phyloP scores from a whole-genome alignment of 2,888 invertebrate species.

The Nemotelus pantherinus region DNA sequence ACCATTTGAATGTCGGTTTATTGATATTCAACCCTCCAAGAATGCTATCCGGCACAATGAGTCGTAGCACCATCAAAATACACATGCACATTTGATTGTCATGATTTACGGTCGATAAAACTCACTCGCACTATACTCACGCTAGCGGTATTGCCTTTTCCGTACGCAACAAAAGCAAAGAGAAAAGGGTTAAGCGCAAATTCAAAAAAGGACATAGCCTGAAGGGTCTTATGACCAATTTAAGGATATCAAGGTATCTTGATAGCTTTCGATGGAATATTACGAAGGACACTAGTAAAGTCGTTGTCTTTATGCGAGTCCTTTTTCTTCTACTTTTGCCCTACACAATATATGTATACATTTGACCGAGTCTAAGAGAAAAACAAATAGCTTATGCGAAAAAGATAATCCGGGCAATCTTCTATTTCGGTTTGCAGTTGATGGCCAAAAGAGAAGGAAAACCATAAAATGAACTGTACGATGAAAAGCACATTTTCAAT shows the following conservation, averaged over 20 bases:
- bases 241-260: slow-evolving; percentile 43
- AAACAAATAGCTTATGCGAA: slow-evolving; percentile 22
- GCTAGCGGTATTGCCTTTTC: background rate
- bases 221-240: slow-evolving; percentile 39
- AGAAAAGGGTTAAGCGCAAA: slow-evolving; percentile 23
- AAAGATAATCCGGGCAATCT: slow-evolving; percentile 16
- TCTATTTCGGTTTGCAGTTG: background rate
- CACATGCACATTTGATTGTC: background rate
- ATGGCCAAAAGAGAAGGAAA: no score
- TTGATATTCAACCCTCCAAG: no score
- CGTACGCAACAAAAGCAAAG: background rate
- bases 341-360: background rate
- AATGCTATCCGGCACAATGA: no score
- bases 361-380: background rate
- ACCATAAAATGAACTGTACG: no score
- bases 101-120: slow-evolving; percentile 18
- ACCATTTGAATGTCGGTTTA: no score
- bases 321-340: background rate
- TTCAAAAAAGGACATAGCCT: slow-evolving; percentile 12
- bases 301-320: slow-evolving; percentile 25
- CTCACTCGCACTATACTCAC: background rate
- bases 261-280: slow-evolving; percentile 33
- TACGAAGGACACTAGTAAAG: slow-evolving; percentile 28
- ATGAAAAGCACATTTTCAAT: no score
- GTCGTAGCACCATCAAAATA: no score